Conservation (phyloP, 2,888 invertebrate genomes). For the Tetropium fuscum region DNA sequence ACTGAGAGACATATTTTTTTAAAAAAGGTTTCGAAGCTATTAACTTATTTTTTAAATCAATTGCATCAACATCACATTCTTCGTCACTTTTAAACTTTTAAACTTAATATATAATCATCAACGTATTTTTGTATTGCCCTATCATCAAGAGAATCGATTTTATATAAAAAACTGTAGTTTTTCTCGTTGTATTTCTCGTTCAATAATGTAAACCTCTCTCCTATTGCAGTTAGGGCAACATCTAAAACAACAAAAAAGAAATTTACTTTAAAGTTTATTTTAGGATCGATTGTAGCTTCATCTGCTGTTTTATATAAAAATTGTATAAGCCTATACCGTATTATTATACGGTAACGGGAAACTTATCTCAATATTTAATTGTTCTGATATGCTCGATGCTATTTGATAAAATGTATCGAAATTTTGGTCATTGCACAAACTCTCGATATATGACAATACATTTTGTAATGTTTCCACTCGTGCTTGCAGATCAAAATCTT, state of each 20-base stretch:
- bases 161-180: not conserved
- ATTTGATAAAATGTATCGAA: not conserved
- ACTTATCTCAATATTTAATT: constrained; percentile 1
- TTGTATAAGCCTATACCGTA: not conserved
- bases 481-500: too few relatives aligned
- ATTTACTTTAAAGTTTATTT: not conserved
- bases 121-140: not conserved
- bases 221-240: not conserved
- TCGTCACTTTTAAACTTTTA: too few relatives aligned
- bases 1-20: too few relatives aligned
- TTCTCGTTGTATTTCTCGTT: not conserved
- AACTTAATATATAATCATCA: too few relatives aligned
- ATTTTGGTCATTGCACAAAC: too few relatives aligned
- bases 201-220: not conserved
- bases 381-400: not conserved
- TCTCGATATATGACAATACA: too few relatives aligned
- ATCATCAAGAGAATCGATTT: constrained; percentile 1
- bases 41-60: too few relatives aligned
- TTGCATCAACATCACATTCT: too few relatives aligned
- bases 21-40: too few relatives aligned
- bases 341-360: too few relatives aligned
- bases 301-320: not conserved
- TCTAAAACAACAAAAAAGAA: constrained; percentile 1
- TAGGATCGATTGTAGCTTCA: not conserved
- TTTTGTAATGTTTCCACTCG: too few relatives aligned